Evolutionary conservation across 2,797 vertebrate species (phyloP).

Genomic region (Acanthurus leucopareius): DNA sequence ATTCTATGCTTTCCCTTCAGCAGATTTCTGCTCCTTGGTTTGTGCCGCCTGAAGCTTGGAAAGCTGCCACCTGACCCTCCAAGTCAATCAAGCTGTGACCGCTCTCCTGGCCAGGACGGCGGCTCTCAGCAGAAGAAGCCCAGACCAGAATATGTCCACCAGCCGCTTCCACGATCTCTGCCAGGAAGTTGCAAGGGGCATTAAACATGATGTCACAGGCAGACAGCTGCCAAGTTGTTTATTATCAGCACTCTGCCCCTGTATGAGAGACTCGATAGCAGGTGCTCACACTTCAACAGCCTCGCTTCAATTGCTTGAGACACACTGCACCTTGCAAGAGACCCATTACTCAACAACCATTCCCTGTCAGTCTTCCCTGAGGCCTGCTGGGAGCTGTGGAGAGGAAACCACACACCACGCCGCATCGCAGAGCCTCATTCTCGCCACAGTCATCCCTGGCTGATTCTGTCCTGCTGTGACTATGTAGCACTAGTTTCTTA

Average conservation of each 20-base stretch:
- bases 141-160: constrained; percentile 37
- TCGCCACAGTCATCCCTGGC: background rate
- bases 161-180: constrained; percentile 42
- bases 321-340: constrained; percentile 44
- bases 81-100: constrained; percentile 46
- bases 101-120: constrained; percentile 16
- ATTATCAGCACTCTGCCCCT: constrained; percentile 45
- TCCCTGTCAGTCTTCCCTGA: constrained; percentile 38
- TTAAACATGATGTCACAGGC: constrained; percentile 62
- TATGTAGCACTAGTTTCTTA: constrained; percentile 18
- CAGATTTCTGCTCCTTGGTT: constrained; percentile 28
- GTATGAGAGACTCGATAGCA: constrained; percentile 44
- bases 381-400: constrained; percentile 43
- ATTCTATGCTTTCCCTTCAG: constrained; percentile 35
- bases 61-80: constrained; percentile 47
- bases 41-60: constrained; percentile 47
- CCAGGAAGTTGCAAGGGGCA: constrained; percentile 51
- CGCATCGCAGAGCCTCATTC: constrained; percentile 10
- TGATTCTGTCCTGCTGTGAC: constrained; percentile 4
- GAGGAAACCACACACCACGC: constrained; percentile 24
- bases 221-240: constrained; percentile 67
- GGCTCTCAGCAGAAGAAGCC: constrained; percentile 35
- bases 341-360: constrained; percentile 47
- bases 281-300: constrained; percentile 48
- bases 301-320: constrained; percentile 44